phyloP scores from a whole-genome alignment of 1,140 invertebrate genomes.

The Cydia strobilella region DNA sequence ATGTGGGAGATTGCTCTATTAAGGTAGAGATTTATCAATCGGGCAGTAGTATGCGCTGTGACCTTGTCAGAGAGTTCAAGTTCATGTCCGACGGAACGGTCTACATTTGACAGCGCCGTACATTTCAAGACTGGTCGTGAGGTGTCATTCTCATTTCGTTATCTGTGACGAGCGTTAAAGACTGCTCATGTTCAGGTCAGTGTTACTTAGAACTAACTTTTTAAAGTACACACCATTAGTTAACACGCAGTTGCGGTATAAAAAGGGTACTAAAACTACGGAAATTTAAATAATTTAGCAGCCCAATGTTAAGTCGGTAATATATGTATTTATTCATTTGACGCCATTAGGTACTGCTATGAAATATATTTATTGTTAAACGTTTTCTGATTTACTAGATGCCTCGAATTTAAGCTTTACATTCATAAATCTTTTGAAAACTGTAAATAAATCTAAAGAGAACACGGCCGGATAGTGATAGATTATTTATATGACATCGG shows the following conservation, averaged over 20 bases:
- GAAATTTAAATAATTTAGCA: neutral
- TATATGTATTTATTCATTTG: neutral
- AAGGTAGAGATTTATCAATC: constrained; percentile 33
- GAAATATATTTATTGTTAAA: constrained; percentile 12
- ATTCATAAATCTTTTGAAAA: constrained; percentile 20
- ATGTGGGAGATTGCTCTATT: neutral
- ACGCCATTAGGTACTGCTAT: neutral
- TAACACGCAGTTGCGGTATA: too few relatives aligned
- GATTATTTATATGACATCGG: constrained; percentile 58
- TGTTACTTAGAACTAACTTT: neutral
- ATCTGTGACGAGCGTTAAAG: constrained; percentile 43
- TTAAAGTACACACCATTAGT: neutral
- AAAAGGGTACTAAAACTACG: neutral
- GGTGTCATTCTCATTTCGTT: constrained; percentile 65
- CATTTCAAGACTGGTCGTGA: constrained; percentile 63
- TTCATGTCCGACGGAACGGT: constrained; percentile 42
- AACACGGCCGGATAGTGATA: constrained; percentile 51
- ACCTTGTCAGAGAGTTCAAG: constrained; percentile 59
- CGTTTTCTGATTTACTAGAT: constrained; percentile 18
- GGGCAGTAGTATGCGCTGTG: constrained; percentile 39
- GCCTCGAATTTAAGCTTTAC: constrained; percentile 9
- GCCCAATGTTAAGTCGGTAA: neutral
- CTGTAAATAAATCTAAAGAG: constrained; percentile 60
- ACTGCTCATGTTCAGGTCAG: neutral
- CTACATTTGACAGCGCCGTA: constrained; percentile 46